A percentile compares a stretch with the other conserved stretches of the same genome.
Conservation (phyloP, 2,797 vertebrate species). For the Fratercula arctica region DNA sequence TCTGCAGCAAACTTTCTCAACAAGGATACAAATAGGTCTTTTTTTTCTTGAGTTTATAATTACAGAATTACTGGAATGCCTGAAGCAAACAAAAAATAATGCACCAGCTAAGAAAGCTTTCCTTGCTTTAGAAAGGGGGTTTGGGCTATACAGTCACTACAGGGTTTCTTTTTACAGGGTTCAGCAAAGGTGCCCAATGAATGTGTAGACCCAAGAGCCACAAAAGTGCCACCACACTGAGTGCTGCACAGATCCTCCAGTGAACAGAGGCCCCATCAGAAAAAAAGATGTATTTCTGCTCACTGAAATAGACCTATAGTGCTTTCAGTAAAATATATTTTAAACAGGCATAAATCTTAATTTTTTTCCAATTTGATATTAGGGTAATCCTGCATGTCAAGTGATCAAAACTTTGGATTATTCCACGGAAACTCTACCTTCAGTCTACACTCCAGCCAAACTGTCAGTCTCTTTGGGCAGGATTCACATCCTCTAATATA, state of each 20-base stretch:
- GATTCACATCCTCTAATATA: neutral
- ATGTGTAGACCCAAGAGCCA: neutral
- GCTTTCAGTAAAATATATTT: neutral
- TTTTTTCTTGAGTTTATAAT: constrained; percentile 3
- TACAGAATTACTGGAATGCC: neutral
- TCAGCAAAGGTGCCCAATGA: neutral
- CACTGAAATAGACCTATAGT: neutral
- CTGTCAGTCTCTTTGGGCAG: neutral
- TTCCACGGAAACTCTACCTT: neutral
- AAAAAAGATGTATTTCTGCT: neutral
- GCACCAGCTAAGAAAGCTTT: neutral
- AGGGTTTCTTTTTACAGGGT: neutral
- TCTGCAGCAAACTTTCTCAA: neutral
- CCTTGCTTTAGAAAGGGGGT: neutral
- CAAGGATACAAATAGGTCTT: neutral
- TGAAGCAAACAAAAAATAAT: neutral
- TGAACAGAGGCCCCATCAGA: neutral
- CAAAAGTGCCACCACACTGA: neutral
- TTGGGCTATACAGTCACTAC: neutral
- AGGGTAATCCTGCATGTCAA: neutral
- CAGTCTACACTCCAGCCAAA: neutral
- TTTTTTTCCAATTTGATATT: neutral
- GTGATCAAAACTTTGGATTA: neutral
- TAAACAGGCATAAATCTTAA: neutral
- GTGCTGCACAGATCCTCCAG: neutral